Conservation (phyloP, 2,113 vertebrate species). For the Oostethus manadensis region DNA sequence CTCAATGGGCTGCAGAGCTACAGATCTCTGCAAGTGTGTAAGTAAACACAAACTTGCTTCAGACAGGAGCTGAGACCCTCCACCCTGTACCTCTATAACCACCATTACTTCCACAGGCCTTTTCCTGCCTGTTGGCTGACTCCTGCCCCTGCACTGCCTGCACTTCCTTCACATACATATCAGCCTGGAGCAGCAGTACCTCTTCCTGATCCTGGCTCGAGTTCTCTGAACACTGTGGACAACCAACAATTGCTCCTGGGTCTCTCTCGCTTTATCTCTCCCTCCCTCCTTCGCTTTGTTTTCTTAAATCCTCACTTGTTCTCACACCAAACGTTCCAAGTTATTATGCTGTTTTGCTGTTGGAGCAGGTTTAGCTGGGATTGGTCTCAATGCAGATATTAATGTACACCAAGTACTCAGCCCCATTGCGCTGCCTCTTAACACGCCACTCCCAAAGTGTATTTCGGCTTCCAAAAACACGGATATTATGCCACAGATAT, state of each 20-base stretch:
- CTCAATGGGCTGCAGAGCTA: constrained; percentile 25
- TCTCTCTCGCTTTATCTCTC: constrained; percentile 8
- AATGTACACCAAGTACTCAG: constrained; percentile 23
- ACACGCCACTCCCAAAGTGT: constrained; percentile 30
- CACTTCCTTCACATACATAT: constrained; percentile 70
- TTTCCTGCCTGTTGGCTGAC: constrained; percentile 67
- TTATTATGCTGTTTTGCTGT: constrained; percentile 8
- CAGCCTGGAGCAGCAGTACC: constrained; percentile 62
- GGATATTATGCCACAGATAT: constrained; percentile 13
- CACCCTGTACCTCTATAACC: constrained; percentile 25
- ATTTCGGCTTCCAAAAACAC: constrained; percentile 46
- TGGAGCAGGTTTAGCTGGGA: not conserved
- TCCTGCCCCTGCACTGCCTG: constrained; percentile 59
- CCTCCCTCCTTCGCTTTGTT: not conserved
- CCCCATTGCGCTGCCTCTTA: constrained; percentile 24
- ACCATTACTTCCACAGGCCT: constrained; percentile 59
- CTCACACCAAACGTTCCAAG: constrained; percentile 7
- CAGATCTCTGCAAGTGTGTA: constrained; percentile 25
- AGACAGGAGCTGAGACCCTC: constrained; percentile 56
- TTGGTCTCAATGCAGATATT: constrained; percentile 1
- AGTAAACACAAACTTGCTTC: constrained; percentile 46
- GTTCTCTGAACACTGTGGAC: constrained; percentile 48
- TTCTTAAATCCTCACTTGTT: constrained; percentile 16
- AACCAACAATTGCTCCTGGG: constrained; percentile 49
- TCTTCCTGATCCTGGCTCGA: constrained; percentile 61